Evolutionary conservation across 2,113 vertebrate species (phyloP), one percentile per base, ranked within the genome.

Genomic region (Cacatua alba): DNA sequence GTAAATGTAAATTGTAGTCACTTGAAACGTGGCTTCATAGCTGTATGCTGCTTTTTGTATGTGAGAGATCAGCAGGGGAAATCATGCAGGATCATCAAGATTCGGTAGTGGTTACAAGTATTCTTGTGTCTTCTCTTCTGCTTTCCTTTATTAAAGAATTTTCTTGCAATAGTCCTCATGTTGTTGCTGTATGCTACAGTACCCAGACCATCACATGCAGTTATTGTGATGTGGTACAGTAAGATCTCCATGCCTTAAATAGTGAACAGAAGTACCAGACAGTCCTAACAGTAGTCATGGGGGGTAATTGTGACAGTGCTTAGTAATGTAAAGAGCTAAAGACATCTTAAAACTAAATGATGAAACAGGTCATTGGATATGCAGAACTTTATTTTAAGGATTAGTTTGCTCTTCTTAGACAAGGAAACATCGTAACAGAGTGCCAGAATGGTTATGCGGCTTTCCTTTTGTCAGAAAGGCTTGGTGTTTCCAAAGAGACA

Each of bases 371-470:
- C 23, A 16, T 1, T 44, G 52, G 43, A 10, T 20, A 19, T 26
- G 19, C 62, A 76, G 70, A 72, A 49, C 11, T 28, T 72, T 68
- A 7, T 25, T 70, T 65, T 9, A 57, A 57, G 57, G 29, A 23
- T 23, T 13, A 46, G 13, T 13, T 29, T 29, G 18, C 13, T n/a
- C 4, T 20, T 17, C 33, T 53, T 51, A 53, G 79, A 49, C 48
- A 57, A 23, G 17, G 46, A 24, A 13, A 55, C 33, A 57, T 25
- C 0, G 5, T 44, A 11, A 24, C 43, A 44, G 23, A 20, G 35
- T 48, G 29, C 37, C 2, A 2, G 26, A 48, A 57, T 23, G 23
- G 2, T 2, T 25, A 1, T 7, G 9, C 23, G 16, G 7, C 33
- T 69, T 49, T 31, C 24, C 12, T 70, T 48, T 33, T 13, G 44